Evolutionary conservation across 2,888 invertebrate genomes (phyloP), one percentile per base, ranked within the genome.

Genomic region (Nysson spinosus): DNA sequence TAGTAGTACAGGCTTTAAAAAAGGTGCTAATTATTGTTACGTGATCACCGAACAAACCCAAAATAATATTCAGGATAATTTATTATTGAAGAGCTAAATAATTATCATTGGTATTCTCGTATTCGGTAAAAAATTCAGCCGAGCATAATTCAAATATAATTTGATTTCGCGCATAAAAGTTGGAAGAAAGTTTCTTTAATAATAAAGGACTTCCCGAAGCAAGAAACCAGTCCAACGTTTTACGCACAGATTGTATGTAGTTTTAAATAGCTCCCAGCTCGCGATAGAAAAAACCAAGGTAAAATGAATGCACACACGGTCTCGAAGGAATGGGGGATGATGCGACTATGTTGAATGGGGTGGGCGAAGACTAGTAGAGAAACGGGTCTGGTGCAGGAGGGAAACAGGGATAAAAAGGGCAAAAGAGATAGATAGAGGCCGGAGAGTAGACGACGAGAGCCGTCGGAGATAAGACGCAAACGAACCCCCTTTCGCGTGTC

Each of bases 381-480:
- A 55, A 61, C 56, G 34, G 52, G 65, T 56, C 64, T 63, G 68
- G 68, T 39, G 64, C 43, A 28, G 54, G 66, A 58, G 63, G 47
- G 67, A 61, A 64, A 57, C 46, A 61, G 69, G 61, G 71, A 73
- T 71, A 74, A 73, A 75, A 72, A 72, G 68, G 51, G 66, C 66
- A 56, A 34, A 63, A 60, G 66, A 58, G 61, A 61, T 62, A 54
- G 62, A 54, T 37, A 49, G 73, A 67, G 66, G 61, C 60, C 57
- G 71, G 66, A 76, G 73, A 75, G 77, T 72, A 79, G 79, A 74
- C 76, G 75, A 77, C 76, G 77, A 75, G 79, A 83, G 83, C 81
- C 82, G 85, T 83, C 83, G 82, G 84, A 87, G 86, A 87, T 87
- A 87, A 86, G 86, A 86, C 85, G 86, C 85, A 87, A 87, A 87